phyloP scores from a whole-genome alignment of 2,113 vertebrate species.

The Boulengeromyrus knoepffleri region DNA sequence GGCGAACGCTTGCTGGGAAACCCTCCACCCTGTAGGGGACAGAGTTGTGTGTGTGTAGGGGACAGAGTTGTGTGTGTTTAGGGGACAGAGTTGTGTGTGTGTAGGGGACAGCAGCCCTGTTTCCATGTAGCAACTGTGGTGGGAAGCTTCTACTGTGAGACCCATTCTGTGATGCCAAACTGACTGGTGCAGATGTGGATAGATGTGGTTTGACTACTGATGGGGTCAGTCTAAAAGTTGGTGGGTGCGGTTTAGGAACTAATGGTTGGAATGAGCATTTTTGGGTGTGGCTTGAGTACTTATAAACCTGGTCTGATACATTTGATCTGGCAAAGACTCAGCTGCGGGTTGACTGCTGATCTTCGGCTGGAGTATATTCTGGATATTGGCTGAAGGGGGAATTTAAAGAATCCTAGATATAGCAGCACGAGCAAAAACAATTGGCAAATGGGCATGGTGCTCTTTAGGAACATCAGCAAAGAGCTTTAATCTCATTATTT shows the following conservation, averaged over 20 bases:
- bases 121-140: background rate
- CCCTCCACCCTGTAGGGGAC: constrained; percentile 2
- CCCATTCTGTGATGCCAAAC: background rate
- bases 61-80: constrained; percentile 9
- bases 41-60: constrained; percentile 12
- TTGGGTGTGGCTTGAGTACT: background rate
- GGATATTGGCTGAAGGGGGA: background rate
- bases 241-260: background rate
- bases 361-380: background rate
- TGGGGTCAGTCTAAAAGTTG: background rate
- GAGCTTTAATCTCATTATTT: constrained; percentile 10
- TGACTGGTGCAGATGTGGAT: background rate
- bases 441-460: background rate
- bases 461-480: background rate
- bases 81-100: constrained; percentile 16
- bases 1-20: background rate
- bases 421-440: background rate
- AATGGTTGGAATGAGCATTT: background rate
- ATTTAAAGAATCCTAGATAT: background rate
- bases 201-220: background rate
- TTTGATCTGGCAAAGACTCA: background rate
- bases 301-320: background rate
- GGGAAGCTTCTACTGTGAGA: background rate
- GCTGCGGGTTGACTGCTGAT: background rate
- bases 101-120: background rate